Conservation (phyloP, 2,888 invertebrate species). For the Norana najaformis region DNA sequence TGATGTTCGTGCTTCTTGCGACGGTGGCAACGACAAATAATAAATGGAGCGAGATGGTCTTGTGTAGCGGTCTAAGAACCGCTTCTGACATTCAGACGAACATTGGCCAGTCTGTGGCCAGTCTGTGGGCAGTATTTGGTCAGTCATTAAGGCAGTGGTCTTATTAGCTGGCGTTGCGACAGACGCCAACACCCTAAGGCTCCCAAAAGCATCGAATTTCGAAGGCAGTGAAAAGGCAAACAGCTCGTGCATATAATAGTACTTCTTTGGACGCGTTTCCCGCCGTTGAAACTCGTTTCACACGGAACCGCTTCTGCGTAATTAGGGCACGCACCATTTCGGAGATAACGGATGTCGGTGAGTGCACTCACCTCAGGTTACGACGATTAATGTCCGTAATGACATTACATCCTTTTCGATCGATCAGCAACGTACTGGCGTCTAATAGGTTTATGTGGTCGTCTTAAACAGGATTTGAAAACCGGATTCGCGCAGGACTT, state of each 20-base stretch:
- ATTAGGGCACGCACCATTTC: neutral
- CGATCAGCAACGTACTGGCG: neutral
- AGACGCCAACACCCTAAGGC: neutral
- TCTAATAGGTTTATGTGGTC: neutral
- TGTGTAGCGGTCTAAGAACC: too few species aligned
- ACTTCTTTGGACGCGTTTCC: neutral
- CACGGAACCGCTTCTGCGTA: neutral
- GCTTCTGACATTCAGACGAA: too few species aligned
- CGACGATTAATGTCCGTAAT: neutral
- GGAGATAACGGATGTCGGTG: neutral
- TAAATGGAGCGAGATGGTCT: too few species aligned
- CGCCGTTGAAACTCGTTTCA: neutral
- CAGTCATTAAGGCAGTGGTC: neutral
- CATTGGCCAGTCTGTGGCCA: too few species aligned
- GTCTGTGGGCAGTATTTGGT: too few species aligned
- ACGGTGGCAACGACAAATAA: too few species aligned
- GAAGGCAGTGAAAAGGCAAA: neutral
- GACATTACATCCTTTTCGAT: neutral
- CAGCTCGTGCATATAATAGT: neutral
- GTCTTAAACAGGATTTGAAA: neutral
- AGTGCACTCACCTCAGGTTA: neutral
- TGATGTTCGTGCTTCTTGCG: too few species aligned
- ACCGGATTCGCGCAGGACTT: neutral
- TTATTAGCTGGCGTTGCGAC: neutral
- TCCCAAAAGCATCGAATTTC: neutral